These are phyloP conservation scores for Python bivittatus DNA, from an alignment of 2,113 vertebrate genomes.

Conservation along the genomic window DNA sequence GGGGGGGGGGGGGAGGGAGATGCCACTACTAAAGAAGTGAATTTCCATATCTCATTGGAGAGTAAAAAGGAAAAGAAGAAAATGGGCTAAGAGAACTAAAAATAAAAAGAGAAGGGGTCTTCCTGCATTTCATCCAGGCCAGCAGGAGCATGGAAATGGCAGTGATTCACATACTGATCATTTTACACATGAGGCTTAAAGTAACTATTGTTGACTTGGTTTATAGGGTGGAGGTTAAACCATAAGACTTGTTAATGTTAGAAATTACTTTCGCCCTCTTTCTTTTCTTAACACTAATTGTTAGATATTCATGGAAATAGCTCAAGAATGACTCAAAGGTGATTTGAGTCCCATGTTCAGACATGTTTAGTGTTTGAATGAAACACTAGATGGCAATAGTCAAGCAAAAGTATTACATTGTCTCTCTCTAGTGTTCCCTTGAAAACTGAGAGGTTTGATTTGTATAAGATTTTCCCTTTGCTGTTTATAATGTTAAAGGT, in stretches of 20 bases:
- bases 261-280: not conserved
- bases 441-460: not conserved
- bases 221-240: not conserved
- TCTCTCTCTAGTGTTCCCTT: not conserved
- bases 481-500: not conserved
- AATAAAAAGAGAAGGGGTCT: not conserved
- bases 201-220: not conserved
- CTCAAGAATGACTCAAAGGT: not conserved
- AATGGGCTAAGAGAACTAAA: not conserved
- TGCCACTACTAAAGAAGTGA: not conserved
- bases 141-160: not conserved
- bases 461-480: not conserved
- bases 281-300: not conserved
- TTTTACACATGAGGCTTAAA: not conserved
- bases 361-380: not conserved
- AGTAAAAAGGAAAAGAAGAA: not conserved
- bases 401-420: not conserved
- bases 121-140: not conserved
- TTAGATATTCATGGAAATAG: not conserved
- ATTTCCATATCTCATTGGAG: not conserved
- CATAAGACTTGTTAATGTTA: not conserved
- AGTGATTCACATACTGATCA: not conserved
- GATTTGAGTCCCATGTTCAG: not conserved
- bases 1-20: not conserved
- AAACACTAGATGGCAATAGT: slow-evolving; percentile 21